phyloP scores from a whole-genome alignment of 2,888 invertebrate genomes.

The Augiades crinisus region DNA sequence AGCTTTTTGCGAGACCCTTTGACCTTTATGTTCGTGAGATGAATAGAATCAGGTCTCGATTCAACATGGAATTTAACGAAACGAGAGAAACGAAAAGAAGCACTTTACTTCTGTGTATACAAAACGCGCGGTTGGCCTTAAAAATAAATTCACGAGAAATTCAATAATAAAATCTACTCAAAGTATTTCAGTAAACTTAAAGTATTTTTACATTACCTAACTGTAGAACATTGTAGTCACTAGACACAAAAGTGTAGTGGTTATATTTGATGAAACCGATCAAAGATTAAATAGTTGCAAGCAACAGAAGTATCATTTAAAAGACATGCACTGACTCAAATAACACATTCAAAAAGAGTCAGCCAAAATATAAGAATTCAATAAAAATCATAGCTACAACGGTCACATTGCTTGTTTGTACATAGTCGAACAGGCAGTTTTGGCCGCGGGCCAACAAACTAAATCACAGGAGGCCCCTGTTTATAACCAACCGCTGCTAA shows the following conservation, averaged over 20 bases:
- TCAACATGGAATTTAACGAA: neutral
- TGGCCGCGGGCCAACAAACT: constrained; percentile 64
- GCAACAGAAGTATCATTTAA: neutral
- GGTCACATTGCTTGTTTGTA: constrained; percentile 14
- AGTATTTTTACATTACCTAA: too few relatives aligned
- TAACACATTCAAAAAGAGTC: neutral
- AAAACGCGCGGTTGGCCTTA: neutral
- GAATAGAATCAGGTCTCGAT: constrained; percentile 34
- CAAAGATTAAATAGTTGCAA: neutral
- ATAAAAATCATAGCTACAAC: neutral
- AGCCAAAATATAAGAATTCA: neutral
- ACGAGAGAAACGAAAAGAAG: too few relatives aligned
- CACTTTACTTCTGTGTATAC: neutral
- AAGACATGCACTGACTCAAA: too few relatives aligned
- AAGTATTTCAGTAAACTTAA: too few relatives aligned
- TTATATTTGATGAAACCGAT: too few relatives aligned
- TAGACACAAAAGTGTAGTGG: too few relatives aligned
- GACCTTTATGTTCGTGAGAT: constrained; percentile 47
- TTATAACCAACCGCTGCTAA: constrained; percentile 28
- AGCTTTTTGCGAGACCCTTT: constrained; percentile 60
- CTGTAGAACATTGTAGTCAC: too few relatives aligned
- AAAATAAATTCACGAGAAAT: too few relatives aligned
- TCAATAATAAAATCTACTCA: too few relatives aligned
- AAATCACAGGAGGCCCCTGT: constrained; percentile 42
- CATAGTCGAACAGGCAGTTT: constrained; percentile 34